Evolutionary conservation across 2,888 invertebrate species (phyloP).

Genomic region (Pachliopta kotzebuea): DNA sequence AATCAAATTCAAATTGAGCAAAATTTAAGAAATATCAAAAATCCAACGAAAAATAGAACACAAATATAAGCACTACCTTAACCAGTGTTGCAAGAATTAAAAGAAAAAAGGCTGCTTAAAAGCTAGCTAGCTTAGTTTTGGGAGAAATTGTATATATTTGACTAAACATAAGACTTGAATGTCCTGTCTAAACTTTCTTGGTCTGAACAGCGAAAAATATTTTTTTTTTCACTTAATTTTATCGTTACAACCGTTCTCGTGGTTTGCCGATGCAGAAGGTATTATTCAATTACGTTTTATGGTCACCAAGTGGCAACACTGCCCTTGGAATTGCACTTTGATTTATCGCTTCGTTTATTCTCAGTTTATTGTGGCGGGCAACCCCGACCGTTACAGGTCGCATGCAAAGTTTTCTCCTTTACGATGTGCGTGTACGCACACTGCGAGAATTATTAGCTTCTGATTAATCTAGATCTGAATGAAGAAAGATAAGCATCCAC

Average conservation of each 20-base stretch:
- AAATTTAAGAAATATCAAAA: too few species aligned
- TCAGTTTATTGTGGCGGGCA: conserved; percentile 52
- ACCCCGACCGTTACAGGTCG: conserved; percentile 38
- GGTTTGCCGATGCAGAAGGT: conserved; percentile 43
- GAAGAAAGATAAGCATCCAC: background rate
- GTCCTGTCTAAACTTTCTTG: conserved; percentile 5
- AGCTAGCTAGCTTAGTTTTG: too few species aligned
- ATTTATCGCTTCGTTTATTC: conserved; percentile 66
- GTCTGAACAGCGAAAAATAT: conserved; percentile 32
- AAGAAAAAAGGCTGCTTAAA: too few species aligned
- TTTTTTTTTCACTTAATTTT: conserved; percentile 48
- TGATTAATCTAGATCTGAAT: conserved; percentile 17
- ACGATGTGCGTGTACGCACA: conserved; percentile 19
- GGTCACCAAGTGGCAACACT: conserved; percentile 56
- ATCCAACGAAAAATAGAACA: too few species aligned
- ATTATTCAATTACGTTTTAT: conserved; percentile 74
- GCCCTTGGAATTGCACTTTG: conserved; percentile 55
- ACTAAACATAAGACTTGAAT: too few species aligned
- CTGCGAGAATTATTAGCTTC: conserved; percentile 13
- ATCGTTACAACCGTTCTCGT: conserved; percentile 44
- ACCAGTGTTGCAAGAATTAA: too few species aligned
- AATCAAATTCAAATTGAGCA: too few species aligned
- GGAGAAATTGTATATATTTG: too few species aligned
- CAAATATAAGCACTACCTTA: too few species aligned
- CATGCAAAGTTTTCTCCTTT: conserved; percentile 31